These are phyloP conservation scores for Battus philenor DNA, from an alignment of 1,140 invertebrate genomes.

Conservation along the genomic window DNA sequence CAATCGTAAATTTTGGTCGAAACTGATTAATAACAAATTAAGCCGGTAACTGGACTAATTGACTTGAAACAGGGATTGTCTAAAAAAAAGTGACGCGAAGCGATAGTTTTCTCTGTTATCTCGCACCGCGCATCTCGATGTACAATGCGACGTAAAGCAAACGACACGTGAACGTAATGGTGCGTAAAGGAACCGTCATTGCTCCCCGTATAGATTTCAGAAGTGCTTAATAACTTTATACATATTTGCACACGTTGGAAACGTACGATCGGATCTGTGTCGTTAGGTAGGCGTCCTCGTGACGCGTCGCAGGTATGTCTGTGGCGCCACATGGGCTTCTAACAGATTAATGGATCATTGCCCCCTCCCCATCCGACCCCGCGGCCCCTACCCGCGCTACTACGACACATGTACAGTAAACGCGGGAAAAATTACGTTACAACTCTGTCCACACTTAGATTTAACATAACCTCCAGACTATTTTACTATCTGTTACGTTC, in stretches of 20 bases:
- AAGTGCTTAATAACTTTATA: conserved; percentile 21
- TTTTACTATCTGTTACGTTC: too few species aligned
- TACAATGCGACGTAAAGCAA: neutral
- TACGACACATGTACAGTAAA: conserved; percentile 22
- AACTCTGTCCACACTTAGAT: too few species aligned
- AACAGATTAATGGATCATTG: conserved; percentile 80
- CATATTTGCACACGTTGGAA: conserved; percentile 57
- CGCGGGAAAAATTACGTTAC: conserved; percentile 10
- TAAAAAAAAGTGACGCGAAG: too few species aligned
- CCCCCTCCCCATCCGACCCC: conserved; percentile 54
- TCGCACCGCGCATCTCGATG: neutral
- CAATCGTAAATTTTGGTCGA: too few species aligned
- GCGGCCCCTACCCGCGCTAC: conserved; percentile 45
- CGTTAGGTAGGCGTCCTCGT: conserved; percentile 70
- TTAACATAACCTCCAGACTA: too few species aligned
- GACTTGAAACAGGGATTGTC: too few species aligned
- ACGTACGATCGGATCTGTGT: conserved; percentile 45
- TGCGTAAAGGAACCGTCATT: conserved; percentile 1
- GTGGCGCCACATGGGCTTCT: conserved; percentile 78
- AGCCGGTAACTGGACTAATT: too few species aligned
- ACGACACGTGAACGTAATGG: conserved; percentile 11
- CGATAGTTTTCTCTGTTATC: too few species aligned
- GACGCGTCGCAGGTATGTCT: conserved; percentile 69
- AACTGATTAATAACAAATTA: too few species aligned
- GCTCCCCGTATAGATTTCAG: conserved; percentile 15